These are phyloP conservation scores for Chrysochloris asiatica DNA, from an alignment of 2,113 vertebrate genomes.

Conservation along the genomic window DNA sequence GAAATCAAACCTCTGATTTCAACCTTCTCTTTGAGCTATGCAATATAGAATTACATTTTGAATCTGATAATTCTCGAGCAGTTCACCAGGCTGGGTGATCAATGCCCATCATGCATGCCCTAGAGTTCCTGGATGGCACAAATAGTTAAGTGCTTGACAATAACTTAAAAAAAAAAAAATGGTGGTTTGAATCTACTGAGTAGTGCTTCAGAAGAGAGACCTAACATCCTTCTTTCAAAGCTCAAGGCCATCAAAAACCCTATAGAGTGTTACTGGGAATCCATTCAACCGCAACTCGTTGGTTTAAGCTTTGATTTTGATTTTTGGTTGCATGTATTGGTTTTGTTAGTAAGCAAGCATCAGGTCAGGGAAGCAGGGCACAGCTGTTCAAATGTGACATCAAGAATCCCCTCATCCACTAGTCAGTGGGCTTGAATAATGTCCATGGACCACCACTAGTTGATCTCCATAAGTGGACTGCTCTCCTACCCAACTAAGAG, in stretches of 20 bases:
- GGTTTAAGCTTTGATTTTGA: too few species aligned
- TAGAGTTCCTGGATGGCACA: neutral
- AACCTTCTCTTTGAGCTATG: neutral
- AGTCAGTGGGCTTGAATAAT: fast-evolving
- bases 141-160: neutral
- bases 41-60: neutral
- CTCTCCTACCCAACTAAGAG: fast-evolving
- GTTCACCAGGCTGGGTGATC: neutral
- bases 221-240: neutral
- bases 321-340: neutral
- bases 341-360: fast-evolving
- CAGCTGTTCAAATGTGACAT: too few species aligned
- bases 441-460: neutral
- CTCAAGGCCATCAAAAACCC: neutral
- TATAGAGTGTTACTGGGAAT: too few species aligned
- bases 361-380: too few species aligned
- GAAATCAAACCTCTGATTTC: neutral
- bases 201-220: neutral
- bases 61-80: neutral
- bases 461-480: fast-evolving
- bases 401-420: fast-evolving
- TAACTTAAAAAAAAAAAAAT: neutral
- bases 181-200: neutral
- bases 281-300: too few species aligned
- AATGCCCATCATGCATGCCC: too few species aligned